phyloP scores from a whole-genome alignment of 2,113 vertebrate species.

The Azemiops feae region DNA sequence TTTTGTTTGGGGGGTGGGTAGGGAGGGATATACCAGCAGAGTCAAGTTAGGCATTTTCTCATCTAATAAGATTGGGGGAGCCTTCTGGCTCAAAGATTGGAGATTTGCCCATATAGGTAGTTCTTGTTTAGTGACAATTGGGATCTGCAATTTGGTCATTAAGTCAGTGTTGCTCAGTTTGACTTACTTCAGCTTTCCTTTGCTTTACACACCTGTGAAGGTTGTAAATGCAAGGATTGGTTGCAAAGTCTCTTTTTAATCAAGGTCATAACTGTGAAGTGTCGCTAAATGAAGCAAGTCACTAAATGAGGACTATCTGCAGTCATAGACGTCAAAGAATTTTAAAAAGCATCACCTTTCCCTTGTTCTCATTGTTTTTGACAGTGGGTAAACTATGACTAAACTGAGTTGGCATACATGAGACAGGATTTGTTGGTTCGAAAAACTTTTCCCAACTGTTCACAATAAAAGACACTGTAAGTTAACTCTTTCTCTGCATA shows the following conservation, averaged over 20 bases:
- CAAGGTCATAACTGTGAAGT: background rate
- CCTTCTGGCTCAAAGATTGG: background rate
- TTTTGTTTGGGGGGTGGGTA: no score
- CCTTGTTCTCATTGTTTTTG: background rate
- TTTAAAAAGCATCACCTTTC: background rate
- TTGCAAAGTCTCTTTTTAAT: background rate
- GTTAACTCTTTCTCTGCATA: background rate
- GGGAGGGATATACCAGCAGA: background rate
- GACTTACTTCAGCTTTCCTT: background rate
- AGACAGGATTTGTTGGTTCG: background rate
- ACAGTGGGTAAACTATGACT: background rate
- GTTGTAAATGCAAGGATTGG: background rate
- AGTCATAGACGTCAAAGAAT: background rate
- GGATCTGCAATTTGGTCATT: background rate
- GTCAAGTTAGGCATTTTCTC: background rate
- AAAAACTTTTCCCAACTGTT: background rate
- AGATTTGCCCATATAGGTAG: background rate
- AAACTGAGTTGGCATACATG: background rate
- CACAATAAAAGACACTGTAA: background rate
- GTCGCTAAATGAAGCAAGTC: background rate
- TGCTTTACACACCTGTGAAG: background rate
- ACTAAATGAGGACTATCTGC: background rate
- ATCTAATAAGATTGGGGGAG: no score
- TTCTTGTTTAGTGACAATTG: background rate
- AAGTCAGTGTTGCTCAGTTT: background rate